Percentiles rank a stretch among this genome's conserved stretches.
Evolutionary conservation across 2,797 vertebrate genomes (phyloP).

Genomic region (Molothrus ater): DNA sequence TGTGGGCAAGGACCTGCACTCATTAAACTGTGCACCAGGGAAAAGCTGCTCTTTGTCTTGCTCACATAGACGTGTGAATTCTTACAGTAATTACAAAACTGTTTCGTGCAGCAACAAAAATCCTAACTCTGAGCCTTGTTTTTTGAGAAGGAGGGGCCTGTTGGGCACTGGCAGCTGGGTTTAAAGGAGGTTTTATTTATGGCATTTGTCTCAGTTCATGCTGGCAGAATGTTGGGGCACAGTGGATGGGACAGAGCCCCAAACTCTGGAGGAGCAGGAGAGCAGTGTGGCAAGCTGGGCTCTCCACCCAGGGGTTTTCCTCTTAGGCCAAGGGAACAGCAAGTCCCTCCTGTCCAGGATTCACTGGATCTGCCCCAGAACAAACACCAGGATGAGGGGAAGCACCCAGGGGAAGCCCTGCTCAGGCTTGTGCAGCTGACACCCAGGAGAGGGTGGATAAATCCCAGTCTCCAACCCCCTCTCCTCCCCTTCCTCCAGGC

Average conservation of each 20-base stretch:
- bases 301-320: rapidly evolving
- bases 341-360: not conserved
- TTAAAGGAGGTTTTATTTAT: not conserved
- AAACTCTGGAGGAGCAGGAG: not conserved
- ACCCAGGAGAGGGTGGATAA: not conserved
- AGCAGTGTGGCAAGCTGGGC: not conserved
- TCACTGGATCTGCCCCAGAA: not conserved
- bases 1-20: not conserved
- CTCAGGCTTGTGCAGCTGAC: not conserved
- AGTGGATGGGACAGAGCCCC: not conserved
- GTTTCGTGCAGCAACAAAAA: not conserved
- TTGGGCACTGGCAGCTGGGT: not conserved
- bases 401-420: not conserved
- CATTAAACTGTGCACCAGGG: not conserved
- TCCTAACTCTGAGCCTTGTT: rapidly evolving
- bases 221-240: not conserved
- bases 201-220: not conserved
- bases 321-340: not conserved
- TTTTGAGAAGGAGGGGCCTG: not conserved
- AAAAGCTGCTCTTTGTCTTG: not conserved
- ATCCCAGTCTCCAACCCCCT: not conserved
- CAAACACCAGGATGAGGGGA: not conserved
- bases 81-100: not conserved
- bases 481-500: not conserved
- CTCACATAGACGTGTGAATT: not conserved